Evolutionary conservation across 2,888 invertebrate genomes (phyloP), one percentile per base, ranked within the genome.

Genomic region (Sinelater perroti): DNA sequence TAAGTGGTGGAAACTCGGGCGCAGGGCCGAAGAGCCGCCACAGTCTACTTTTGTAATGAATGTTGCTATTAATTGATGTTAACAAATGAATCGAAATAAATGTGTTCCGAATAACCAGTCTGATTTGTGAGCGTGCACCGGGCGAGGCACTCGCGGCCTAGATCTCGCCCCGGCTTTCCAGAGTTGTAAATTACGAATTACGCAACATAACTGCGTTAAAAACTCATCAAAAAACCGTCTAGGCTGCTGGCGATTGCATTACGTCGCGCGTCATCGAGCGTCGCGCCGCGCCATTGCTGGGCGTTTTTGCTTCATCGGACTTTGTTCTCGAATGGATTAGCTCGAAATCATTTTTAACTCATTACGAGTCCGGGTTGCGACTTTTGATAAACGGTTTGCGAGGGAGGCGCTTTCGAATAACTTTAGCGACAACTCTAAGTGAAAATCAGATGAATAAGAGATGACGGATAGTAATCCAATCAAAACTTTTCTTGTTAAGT

Each of bases 201-300:
- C 33, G n/a, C 16, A 14, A 42, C 40, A 8, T 55, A 55, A 55
- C 47, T 21, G n/a, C 47, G 49, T 55, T 55, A 45, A 40, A 55
- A 55, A 55, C 40, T 55, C 47, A 55, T 55, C 47, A 55, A 55
- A 55, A 55, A 46, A 55, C 47, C 28, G 47, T 24, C 47, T 21
- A 55, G 47, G 54, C 24, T 40, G 13, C 3, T 16, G 1, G n/a
- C 45, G 26, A 53, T 53, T 45, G 21, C 36, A 53, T 53, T 53
- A 45, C 36, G 14, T 5, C 13, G 11, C 26, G 13, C 7, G 30
- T 44, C 44, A 44, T 11, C 17, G 10, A 3, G 30, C 10, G 28
- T 17, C 26, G 44, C 17, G 44, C 28, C 28, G 6, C 28, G 26
- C 26, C 28, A 17, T 16, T 44, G 30, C 26, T 2, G 16, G 35